Conservation (phyloP, 1,140 invertebrate genomes). For the Lethrus apterus region DNA sequence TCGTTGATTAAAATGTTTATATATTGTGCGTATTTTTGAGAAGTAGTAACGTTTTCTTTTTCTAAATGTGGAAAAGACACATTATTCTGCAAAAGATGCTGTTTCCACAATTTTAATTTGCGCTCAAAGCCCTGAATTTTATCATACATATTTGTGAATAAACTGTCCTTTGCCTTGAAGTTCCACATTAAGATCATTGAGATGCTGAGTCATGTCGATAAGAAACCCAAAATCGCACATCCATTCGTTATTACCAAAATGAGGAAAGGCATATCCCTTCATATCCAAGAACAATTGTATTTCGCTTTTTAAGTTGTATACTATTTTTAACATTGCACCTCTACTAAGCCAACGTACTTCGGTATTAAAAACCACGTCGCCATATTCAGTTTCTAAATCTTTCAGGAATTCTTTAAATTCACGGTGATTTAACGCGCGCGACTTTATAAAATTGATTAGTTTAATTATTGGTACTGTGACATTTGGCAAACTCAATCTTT, state of each 20-base stretch:
- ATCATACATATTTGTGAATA: constrained; percentile 11
- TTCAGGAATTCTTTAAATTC: constrained; percentile 27
- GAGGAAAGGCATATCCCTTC: constrained; percentile 20
- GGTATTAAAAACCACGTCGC: background rate
- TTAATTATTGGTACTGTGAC: constrained; percentile 18
- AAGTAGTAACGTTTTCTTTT: constrained; percentile 19
- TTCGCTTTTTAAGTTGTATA: constrained; percentile 1
- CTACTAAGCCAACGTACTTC: constrained; percentile 14
- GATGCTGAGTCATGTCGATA: constrained; percentile 16
- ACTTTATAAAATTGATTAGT: constrained; percentile 22
- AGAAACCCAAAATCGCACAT: constrained; percentile 21
- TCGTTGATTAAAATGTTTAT: too few relatives aligned
- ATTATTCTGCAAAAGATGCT: constrained; percentile 18
- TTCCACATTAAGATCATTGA: constrained; percentile 4
- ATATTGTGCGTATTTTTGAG: too few relatives aligned
- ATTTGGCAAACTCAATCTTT: constrained; percentile 19
- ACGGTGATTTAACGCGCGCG: constrained; percentile 17
- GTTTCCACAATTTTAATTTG: too few relatives aligned
- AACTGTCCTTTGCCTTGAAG: constrained; percentile 14
- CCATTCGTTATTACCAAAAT: constrained; percentile 19
- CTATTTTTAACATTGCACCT: background rate
- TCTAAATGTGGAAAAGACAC: constrained; percentile 18
- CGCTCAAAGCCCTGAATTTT: too few relatives aligned
- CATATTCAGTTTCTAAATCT: constrained; percentile 30
- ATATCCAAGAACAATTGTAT: constrained; percentile 12